Base-by-base conservation (phyloP, 2,797 vertebrate species). In the Tamandua tetradactyla region DNA sequence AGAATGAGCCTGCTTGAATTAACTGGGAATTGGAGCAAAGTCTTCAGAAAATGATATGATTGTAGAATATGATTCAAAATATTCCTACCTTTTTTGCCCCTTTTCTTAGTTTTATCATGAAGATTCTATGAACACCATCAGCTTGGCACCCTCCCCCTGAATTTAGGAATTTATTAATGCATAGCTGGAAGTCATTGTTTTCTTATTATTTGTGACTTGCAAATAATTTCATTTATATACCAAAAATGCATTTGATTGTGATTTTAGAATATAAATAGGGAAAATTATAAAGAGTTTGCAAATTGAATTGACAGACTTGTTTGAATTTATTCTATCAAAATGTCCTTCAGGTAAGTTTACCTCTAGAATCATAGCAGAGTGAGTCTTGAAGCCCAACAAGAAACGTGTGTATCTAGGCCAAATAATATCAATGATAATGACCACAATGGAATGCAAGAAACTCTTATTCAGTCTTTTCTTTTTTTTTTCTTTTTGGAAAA, bases 21-120 rank as follows among this genome's bases (percentile, higher is more conserved):
- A 83, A 76, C 57, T 57, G 17, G 23, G 49, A 62, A 75, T 80
- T 81, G 20, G 91, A 35, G 25, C 42, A 27, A 12, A 23, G 6
- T 37, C 20, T 91, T 52, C 40, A 86, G 79, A 80, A 93, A 88
- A 88, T 87, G 18, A 68, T 61, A 12, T 3, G 80, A 49, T 78
- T 49, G 7, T 37, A 85, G 47, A 78, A 52, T 85, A 47, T 91
- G 7, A 74, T 47, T 76, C 81, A 25, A 5, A 57, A 8, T 74
- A 55, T 47, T 90, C 23, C 12, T 68, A 2, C 0, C n/a, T 25
- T 55, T 17, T 40, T 0, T 0, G 1, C 14, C 7, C 35, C 27
- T 76, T 69, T 44, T 35, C 49, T 71, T 78, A 79, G 87, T 93
- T 4, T 69, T 82, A 59, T 9, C 11, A 44, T 10, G 22, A 22